Conservation (phyloP, 2,888 invertebrate species). For the Geophilus truncorum region DNA sequence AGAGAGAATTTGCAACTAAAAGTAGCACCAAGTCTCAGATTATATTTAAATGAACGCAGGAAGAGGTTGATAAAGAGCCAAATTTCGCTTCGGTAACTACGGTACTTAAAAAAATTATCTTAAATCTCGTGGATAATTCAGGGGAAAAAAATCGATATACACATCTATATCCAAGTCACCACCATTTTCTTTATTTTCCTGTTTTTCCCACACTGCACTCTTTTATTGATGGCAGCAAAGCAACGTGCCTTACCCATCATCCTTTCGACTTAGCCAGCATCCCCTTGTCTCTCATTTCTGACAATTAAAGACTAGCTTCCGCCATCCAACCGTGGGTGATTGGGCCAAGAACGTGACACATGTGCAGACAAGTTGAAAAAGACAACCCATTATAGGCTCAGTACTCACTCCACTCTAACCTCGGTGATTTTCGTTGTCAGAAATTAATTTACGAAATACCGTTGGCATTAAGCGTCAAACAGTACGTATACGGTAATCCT, state of each 20-base stretch:
- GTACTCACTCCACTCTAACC: not conserved
- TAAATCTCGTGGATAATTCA: too few relatives aligned
- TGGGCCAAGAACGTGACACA: conserved; percentile 20
- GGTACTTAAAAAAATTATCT: too few relatives aligned
- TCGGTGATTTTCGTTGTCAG: not conserved
- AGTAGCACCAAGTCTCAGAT: too few relatives aligned
- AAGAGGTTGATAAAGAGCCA: too few relatives aligned
- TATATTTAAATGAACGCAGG: too few relatives aligned
- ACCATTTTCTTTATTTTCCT: too few relatives aligned
- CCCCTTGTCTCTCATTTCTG: conserved; percentile 22
- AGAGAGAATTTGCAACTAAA: too few relatives aligned
- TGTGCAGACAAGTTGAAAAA: conserved; percentile 23
- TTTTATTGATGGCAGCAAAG: not conserved
- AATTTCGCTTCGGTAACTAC: too few relatives aligned
- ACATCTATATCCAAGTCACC: too few relatives aligned
- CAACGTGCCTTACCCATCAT: not conserved
- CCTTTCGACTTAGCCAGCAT: not conserved
- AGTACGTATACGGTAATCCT: too few relatives aligned
- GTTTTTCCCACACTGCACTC: too few relatives aligned
- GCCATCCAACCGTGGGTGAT: conserved; percentile 6
- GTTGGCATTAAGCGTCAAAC: not conserved
- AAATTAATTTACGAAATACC: not conserved
- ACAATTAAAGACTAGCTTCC: conserved; percentile 18
- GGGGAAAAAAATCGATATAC: too few relatives aligned
- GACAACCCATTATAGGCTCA: conserved; percentile 15